These are phyloP conservation scores for Picus viridis DNA, from an alignment of 2,797 vertebrate genomes.

Conservation along the genomic window DNA sequence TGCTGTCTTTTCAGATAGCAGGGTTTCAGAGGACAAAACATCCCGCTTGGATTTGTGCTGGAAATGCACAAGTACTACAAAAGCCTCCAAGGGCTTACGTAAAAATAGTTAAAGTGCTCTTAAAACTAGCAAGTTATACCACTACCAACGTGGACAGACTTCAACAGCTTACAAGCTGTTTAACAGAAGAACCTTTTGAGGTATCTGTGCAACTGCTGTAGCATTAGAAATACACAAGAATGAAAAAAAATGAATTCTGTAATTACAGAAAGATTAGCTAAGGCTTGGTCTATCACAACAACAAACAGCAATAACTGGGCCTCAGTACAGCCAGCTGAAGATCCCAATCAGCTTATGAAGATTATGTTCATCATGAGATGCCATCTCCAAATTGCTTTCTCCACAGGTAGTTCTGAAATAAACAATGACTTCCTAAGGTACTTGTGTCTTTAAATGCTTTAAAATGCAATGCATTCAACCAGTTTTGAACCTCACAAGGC, in stretches of 20 bases:
- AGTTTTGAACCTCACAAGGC: not conserved
- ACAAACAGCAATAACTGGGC: not conserved
- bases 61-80: not conserved
- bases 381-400: not conserved
- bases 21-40: not conserved
- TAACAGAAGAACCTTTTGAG: not conserved
- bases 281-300: not conserved
- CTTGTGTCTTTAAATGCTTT: not conserved
- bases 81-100: not conserved
- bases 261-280: constrained; percentile 21
- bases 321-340: not conserved
- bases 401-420: not conserved
- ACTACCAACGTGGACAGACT: not conserved
- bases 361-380: not conserved
- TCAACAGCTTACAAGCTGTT: not conserved
- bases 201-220: not conserved
- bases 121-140: not conserved
- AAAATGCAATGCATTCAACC: not conserved
- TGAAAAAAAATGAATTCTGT: not conserved
- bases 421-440: not conserved
- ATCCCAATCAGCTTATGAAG: constrained; percentile 14
- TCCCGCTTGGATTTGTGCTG: not conserved
- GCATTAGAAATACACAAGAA: not conserved
- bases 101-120: not conserved
- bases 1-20: not conserved